These are phyloP conservation scores for Ictidomys tridecemlineatus DNA, from an alignment of 2,113 vertebrate species.

Conservation along the genomic window DNA sequence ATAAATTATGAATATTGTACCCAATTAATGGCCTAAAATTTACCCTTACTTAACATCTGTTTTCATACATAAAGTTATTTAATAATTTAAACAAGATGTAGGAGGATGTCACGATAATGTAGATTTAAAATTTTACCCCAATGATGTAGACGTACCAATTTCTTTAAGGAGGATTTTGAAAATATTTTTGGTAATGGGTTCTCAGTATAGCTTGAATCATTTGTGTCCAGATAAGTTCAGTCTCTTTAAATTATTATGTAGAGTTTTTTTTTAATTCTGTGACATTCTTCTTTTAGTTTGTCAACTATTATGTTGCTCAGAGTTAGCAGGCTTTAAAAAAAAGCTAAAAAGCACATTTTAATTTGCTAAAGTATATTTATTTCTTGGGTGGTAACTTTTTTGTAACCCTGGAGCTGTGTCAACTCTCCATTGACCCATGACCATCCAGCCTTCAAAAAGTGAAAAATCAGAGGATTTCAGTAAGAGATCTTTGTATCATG, in stretches of 20 bases:
- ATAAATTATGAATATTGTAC: neutral
- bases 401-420: neutral
- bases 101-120: neutral
- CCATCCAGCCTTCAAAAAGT: neutral
- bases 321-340: neutral
- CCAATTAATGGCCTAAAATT: neutral
- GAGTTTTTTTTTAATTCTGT: constrained; percentile 3
- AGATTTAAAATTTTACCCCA: neutral
- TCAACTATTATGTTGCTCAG: constrained; percentile 7
- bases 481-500: constrained; percentile 1
- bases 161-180: constrained; percentile 3
- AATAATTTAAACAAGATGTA: constrained; percentile 37
- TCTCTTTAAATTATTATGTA: neutral
- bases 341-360: neutral
- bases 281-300: neutral
- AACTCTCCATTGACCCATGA: neutral
- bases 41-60: neutral
- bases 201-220: neutral
- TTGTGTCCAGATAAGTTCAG: neutral
- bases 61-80: constrained; percentile 1
- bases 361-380: neutral
- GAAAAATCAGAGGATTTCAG: constrained; percentile 1
- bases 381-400: neutral
- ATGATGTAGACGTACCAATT: neutral
- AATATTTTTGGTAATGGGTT: constrained; percentile 19